Evolutionary conservation across 92 coral and sea anemone species (phyloP).

Genomic region (Epizoanthus rinbou): DNA sequence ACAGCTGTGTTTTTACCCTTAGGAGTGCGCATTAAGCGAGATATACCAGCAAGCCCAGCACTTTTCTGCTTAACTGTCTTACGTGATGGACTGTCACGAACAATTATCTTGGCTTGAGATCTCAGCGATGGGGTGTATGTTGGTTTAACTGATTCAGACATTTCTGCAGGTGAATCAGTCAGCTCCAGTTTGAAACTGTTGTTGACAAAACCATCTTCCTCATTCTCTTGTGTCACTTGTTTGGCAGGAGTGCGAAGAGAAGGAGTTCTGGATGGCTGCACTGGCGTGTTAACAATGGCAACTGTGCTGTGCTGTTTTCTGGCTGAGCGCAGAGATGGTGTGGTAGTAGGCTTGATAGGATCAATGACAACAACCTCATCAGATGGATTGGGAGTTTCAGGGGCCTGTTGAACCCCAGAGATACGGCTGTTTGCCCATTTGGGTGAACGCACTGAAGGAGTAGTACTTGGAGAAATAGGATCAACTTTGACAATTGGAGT

Average conservation of each 20-base stretch:
- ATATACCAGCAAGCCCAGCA: slow-evolving; percentile 58
- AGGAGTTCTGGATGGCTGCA: slow-evolving; percentile 63
- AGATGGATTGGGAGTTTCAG: not conserved
- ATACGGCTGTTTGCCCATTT: not conserved
- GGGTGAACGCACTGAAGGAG: slow-evolving; percentile 68
- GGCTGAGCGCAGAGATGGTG: slow-evolving; percentile 62
- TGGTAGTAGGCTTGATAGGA: slow-evolving; percentile 49
- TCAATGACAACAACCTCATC: slow-evolving; percentile 22
- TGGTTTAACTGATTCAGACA: slow-evolving; percentile 24
- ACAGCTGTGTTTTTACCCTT: slow-evolving; percentile 46
- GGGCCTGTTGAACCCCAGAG: no score
- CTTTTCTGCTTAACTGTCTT: slow-evolving; percentile 55
- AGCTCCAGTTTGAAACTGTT: slow-evolving; percentile 37
- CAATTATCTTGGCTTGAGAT: slow-evolving; percentile 37
- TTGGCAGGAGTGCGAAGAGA: slow-evolving; percentile 54
- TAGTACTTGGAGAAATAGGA: slow-evolving; percentile 51
- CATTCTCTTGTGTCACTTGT: slow-evolving; percentile 1
- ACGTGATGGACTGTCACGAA: not conserved
- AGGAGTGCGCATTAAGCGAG: slow-evolving; percentile 65
- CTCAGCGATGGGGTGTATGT: slow-evolving; percentile 76
- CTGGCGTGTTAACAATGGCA: slow-evolving; percentile 29
- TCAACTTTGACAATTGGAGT: slow-evolving; percentile 33
- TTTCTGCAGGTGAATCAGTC: slow-evolving; percentile 32
- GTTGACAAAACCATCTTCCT: slow-evolving; percentile 4
- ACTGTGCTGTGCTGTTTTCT: slow-evolving; percentile 3